Evolutionary conservation across 2,797 vertebrate genomes (phyloP).

Genomic region (Basileuterus tristriatus): DNA sequence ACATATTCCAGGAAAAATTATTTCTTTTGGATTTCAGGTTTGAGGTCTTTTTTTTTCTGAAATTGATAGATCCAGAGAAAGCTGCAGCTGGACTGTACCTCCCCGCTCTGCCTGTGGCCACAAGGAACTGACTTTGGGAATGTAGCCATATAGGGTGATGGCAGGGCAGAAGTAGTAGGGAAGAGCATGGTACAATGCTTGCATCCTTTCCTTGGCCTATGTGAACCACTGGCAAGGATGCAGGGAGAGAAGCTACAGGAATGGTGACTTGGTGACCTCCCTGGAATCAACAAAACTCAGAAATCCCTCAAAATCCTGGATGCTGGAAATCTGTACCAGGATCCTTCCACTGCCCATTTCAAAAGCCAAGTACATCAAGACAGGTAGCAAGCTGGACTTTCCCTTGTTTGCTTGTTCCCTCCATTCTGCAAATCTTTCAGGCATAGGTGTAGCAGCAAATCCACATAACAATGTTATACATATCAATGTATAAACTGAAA

Average conservation of each 20-base stretch:
- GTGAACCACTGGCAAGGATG: not conserved
- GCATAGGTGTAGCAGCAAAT: not conserved
- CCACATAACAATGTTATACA: not conserved
- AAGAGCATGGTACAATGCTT: not conserved
- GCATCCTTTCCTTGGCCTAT: not conserved
- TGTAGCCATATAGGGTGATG: not conserved
- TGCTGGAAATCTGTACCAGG: not conserved
- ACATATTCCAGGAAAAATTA: not conserved
- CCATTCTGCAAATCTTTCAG: not conserved
- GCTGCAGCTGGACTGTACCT: not conserved
- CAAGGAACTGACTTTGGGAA: fast-evolving
- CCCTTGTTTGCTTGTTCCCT: not conserved
- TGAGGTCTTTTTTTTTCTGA: not conserved
- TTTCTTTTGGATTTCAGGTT: not conserved
- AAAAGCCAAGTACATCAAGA: not conserved
- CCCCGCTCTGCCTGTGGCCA: not conserved
- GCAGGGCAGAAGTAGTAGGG: not conserved
- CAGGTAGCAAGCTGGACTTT: not conserved
- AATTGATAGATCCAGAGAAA: not conserved
- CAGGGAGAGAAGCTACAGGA: not conserved
- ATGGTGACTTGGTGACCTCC: not conserved
- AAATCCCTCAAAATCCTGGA: not conserved
- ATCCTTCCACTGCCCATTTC: not conserved
- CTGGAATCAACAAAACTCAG: not conserved
- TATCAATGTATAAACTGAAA: not conserved